These are phyloP conservation scores for Alligator sinensis DNA, from an alignment of 2,113 vertebrate species.

Conservation along the genomic window DNA sequence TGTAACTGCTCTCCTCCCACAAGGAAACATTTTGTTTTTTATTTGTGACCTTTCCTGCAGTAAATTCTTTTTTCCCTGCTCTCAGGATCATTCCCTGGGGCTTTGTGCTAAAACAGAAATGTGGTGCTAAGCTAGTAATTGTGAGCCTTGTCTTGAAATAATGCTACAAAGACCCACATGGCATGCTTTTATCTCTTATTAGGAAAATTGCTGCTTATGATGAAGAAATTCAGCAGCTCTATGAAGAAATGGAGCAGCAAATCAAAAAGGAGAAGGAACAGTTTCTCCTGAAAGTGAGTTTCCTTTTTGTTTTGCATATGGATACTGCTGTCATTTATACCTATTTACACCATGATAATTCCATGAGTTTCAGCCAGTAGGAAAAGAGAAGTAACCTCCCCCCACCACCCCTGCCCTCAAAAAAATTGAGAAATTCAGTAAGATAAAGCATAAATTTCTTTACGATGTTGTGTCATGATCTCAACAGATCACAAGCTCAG, in stretches of 20 bases:
- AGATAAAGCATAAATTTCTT: not conserved
- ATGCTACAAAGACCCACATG: not conserved
- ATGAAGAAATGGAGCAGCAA: slow-evolving; percentile 96
- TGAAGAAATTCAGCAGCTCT: slow-evolving; percentile 90
- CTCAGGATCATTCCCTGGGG: not conserved
- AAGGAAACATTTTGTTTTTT: not conserved
- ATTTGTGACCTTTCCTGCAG: not conserved
- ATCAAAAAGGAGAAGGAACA: slow-evolving; percentile 92
- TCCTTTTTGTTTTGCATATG: not conserved
- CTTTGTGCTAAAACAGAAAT: not conserved
- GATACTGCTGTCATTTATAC: not conserved
- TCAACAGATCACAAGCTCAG: not conserved
- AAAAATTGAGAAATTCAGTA: not conserved
- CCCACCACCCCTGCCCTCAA: not conserved
- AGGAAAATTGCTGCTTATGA: slow-evolving; percentile 91
- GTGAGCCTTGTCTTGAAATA: slow-evolving; percentile 4
- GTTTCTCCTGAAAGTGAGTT: slow-evolving; percentile 87
- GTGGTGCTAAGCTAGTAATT: not conserved
- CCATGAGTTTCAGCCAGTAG: not conserved
- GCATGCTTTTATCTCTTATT: slow-evolving; percentile 29
- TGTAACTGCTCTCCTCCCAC: not conserved
- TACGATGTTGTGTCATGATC: not conserved
- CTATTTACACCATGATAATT: not conserved
- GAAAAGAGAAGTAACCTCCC: not conserved
- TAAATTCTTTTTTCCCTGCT: not conserved